A percentile compares a stretch with the other conserved stretches of the same genome.
Conservation (phyloP, 2,888 invertebrate genomes). For the Drosophila merina region DNA sequence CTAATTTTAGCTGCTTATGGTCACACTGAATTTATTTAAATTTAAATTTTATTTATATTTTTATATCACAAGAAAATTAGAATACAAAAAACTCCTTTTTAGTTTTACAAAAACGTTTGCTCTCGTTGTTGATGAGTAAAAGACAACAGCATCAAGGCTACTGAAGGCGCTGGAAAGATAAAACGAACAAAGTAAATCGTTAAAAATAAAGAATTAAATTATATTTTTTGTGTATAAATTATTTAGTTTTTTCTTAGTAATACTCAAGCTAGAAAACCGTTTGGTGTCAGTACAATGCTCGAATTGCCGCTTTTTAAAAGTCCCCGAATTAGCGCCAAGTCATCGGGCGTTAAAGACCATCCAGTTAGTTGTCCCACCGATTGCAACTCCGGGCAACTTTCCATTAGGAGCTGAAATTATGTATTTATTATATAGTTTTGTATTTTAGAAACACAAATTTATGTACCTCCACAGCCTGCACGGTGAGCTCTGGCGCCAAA, state of each 20-base stretch:
- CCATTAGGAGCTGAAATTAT: slow-evolving; percentile 85
- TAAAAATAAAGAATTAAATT: slow-evolving; percentile 28
- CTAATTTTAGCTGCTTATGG: background rate
- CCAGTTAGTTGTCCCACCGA: slow-evolving; percentile 88
- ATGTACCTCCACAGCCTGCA: slow-evolving; percentile 86
- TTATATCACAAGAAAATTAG: slow-evolving; percentile 62
- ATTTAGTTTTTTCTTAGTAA: slow-evolving; percentile 27
- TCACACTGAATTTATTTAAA: slow-evolving; percentile 9
- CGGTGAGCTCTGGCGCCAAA: slow-evolving; percentile 87
- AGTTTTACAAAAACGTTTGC: slow-evolving; percentile 42
- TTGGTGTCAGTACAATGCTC: slow-evolving; percentile 87
- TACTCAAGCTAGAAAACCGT: slow-evolving; percentile 84
- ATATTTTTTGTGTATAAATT: background rate
- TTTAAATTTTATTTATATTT: slow-evolving; percentile 53
- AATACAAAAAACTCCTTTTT: slow-evolving; percentile 33
- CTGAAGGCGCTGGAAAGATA: slow-evolving; percentile 68
- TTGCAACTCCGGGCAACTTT: slow-evolving; percentile 87
- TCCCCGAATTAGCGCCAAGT: slow-evolving; percentile 87
- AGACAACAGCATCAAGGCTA: slow-evolving; percentile 24
- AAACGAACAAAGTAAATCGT: slow-evolving; percentile 1
- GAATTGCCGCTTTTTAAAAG: slow-evolving; percentile 88
- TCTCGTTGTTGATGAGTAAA: slow-evolving; percentile 6
- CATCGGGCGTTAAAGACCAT: slow-evolving; percentile 88
- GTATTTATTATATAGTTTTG: background rate
- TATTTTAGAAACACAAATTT: slow-evolving; percentile 5